These are phyloP conservation scores for Sebastes matsubarae DNA, from an alignment of 2,797 vertebrate genomes.

Conservation along the genomic window DNA sequence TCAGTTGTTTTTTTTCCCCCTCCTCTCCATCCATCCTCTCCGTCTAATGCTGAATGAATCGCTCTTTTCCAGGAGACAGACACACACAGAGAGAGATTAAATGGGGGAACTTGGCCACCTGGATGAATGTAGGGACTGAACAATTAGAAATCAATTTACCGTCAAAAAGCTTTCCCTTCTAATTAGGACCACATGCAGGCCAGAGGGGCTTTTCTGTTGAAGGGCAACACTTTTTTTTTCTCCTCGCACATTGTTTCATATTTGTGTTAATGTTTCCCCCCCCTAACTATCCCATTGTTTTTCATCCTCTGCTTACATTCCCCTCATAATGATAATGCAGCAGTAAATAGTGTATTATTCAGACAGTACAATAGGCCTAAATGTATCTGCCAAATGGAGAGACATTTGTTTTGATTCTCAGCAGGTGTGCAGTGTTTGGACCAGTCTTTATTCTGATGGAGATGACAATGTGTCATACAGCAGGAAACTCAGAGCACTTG, in stretches of 20 bases:
- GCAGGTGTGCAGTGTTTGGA: conserved; percentile 66
- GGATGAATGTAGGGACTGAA: conserved; percentile 78
- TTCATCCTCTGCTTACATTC: conserved; percentile 48
- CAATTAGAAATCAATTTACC: conserved; percentile 86
- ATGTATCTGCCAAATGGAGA: conserved; percentile 51
- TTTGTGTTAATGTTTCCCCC: conserved; percentile 49
- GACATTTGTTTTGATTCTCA: conserved; percentile 40
- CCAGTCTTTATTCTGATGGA: conserved; percentile 3
- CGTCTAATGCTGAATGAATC: conserved; percentile 80
- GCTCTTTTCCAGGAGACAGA: conserved; percentile 72
- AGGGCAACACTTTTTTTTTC: conserved; percentile 49
- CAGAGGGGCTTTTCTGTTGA: conserved; percentile 66
- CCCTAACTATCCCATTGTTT: conserved; percentile 49
- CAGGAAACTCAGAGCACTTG: not conserved
- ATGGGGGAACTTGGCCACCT: conserved; percentile 79
- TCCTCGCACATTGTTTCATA: conserved; percentile 62
- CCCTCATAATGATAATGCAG: conserved; percentile 63
- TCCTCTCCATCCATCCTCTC: conserved; percentile 26
- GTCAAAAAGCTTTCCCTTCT: conserved; percentile 81
- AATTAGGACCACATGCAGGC: conserved; percentile 77
- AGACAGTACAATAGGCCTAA: conserved; percentile 55
- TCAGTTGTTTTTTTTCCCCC: conserved; percentile 35
- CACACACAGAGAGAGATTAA: conserved; percentile 62
- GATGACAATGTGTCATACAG: not conserved
- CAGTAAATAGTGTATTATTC: conserved; percentile 64